Conservation (phyloP, 2,888 invertebrate species). For the Hemistola chrysoprasaria region DNA sequence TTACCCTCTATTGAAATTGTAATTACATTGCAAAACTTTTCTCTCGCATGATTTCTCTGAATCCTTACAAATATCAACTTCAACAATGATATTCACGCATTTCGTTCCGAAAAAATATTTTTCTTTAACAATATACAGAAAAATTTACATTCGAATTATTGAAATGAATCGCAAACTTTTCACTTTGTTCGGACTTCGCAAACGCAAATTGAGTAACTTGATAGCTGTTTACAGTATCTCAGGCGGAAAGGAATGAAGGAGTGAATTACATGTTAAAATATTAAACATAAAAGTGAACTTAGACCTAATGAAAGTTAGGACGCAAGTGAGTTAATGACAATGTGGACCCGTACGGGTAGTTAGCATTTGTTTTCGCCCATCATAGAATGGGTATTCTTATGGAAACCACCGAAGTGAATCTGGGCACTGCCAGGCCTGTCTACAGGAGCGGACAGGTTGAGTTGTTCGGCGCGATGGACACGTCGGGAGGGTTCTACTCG, state of each 20-base stretch:
- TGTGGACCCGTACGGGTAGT: slow-evolving; percentile 48
- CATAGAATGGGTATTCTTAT: slow-evolving; percentile 79
- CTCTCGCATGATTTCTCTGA: no score
- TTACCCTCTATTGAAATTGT: no score
- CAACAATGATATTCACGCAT: no score
- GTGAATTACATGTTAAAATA: slow-evolving; percentile 26
- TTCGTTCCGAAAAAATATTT: no score
- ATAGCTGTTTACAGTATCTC: slow-evolving; percentile 20
- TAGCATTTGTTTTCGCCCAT: slow-evolving; percentile 50
- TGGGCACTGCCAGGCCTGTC: slow-evolving; percentile 55
- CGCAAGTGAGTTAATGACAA: slow-evolving; percentile 45
- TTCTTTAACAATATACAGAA: no score
- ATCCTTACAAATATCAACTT: no score
- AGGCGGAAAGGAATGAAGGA: slow-evolving; percentile 27
- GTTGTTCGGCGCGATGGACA: slow-evolving; percentile 62
- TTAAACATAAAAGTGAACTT: slow-evolving; percentile 4
- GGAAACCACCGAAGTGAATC: slow-evolving; percentile 72
- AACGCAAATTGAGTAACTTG: slow-evolving; percentile 39
- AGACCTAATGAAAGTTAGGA: slow-evolving; percentile 43
- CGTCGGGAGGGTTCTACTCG: slow-evolving; percentile 59
- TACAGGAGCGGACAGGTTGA: slow-evolving; percentile 53
- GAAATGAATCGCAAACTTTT: no score
- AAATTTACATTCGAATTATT: no score
- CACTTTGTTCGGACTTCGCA: slow-evolving; percentile 25
- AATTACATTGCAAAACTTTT: no score